Evolutionary conservation across 2,113 vertebrate species (phyloP).

Genomic region (Progne subis): DNA sequence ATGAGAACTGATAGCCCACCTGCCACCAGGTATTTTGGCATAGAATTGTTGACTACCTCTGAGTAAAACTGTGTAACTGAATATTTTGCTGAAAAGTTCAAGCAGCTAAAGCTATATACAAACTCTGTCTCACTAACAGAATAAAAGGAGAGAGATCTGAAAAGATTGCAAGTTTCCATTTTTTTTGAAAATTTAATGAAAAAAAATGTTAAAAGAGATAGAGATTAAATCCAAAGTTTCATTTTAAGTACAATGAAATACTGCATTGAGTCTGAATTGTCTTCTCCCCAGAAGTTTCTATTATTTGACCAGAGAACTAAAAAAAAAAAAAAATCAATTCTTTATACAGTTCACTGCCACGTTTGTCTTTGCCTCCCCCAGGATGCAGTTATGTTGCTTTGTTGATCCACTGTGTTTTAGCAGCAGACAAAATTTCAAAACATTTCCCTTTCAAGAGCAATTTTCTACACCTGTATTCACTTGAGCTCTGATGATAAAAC

Average conservation of each 20-base stretch:
- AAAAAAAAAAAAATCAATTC: conserved; percentile 3
- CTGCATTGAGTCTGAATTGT: neutral
- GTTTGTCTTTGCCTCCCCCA: conserved; percentile 4
- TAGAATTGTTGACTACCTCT: neutral
- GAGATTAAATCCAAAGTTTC: conserved; percentile 5
- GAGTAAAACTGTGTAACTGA: neutral
- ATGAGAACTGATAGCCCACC: neutral
- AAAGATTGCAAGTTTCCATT: neutral
- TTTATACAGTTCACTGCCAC: neutral
- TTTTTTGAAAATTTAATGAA: neutral
- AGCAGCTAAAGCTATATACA: neutral
- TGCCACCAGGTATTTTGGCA: neutral
- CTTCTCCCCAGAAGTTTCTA: neutral
- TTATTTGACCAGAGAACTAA: conserved; percentile 21
- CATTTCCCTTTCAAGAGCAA: neutral
- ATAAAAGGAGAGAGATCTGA: neutral
- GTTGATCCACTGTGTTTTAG: conserved; percentile 11
- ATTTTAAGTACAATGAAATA: conserved; percentile 7
- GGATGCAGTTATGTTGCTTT: neutral
- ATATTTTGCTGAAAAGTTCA: neutral
- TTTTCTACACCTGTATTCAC: neutral
- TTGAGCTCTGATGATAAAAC: neutral
- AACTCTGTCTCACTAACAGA: neutral
- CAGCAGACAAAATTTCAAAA: conserved; percentile 23
- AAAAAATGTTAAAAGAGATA: neutral